Base-by-base conservation (phyloP, 2,888 invertebrate genomes). In the Microctonus hyperodae region DNA sequence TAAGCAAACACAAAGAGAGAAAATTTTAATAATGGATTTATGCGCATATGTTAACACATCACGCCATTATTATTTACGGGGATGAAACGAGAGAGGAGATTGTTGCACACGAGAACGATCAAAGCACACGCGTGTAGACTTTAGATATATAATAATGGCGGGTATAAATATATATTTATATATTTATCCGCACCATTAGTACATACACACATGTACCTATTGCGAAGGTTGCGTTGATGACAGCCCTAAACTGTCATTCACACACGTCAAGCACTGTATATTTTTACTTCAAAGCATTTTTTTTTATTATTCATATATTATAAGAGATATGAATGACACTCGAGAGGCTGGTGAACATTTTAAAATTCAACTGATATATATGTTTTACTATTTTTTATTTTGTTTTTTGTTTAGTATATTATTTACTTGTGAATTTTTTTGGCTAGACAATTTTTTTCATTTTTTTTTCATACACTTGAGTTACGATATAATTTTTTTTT, bases 21-120 rank as follows among this genome's bases (percentile, higher is more conserved):
- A 77, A 65, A 83, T 83, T 80, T 82, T 79, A 81, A 83, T 83
- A 83, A 83, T 83, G 77, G 81, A 83, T 83, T 83, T 83, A 83
- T 83, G 83, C 83, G 80, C 83, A 83, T 83, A 83, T 83, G 83
- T 79, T 82, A 79, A 81, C 70, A 81, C 70, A 70, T 67, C 73
- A 68, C 72, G 75, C 74, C 78, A 79, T 83, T 80, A 82, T 82
- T 80, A 80, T 80, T 13, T 9, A 55, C 23, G n/a, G 40, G 50
- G 44, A 35, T 31, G 57, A 57, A 33, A 57, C 25, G 16, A 44
- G 25, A 23, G 51, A 22, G 33, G 40, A 25, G 44, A 35, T n/a
- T n/a, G n/a, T n/a, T 28, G 23, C 28, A 20, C 33, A 33, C n/a
- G 55, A 44, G 28, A 37, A 53, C 51, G 53, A 62, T 62, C 62